Evolutionary conservation across 2,888 invertebrate genomes (phyloP), one percentile per base, ranked within the genome.

Genomic region (Meliscaeva auricollis): DNA sequence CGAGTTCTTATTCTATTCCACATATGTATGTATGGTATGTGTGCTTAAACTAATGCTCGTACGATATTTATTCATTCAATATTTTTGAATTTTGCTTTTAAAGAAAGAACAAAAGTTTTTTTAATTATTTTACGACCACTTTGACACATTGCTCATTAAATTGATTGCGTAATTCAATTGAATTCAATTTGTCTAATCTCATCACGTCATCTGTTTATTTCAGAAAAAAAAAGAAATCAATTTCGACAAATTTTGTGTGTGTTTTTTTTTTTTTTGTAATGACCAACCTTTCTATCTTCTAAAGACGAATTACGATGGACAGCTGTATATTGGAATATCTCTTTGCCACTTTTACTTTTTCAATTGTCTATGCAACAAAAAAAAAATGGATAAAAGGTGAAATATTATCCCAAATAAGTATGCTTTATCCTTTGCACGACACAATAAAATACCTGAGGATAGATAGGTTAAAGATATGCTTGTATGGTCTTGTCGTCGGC

Each of bases 161-260:
- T 75, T 82, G 52, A 73, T 58, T 26, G 48, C 32, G 32, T 30
- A 32, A 60, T 64, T 54, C 82, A 77, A 83, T 83, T 78, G 78
- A 73, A 73, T 62, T 69, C 73, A 83, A 83, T 78, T 78, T 78
- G 78, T 78, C 62, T 78, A 73, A 83, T 73, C 83, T 52, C 69
- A 41, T 64, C 83, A 69, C 62, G 73, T 78, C 77, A 83, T 83
- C 83, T 73, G 38, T 68, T 76, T 46, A 48, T 44, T 50, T 75
- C 11, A 8, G 8, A 54, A 30, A 11, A 52, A 22, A 26, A 26
- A 11, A 44, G n/a, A 54, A 69, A 68, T 74, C 13, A 38, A 54
- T 74, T 69, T 58, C 7, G 2, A 60, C 17, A 13, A 48, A 13
- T 48, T 20, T 20, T 56, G 6, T 56, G 17, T 35, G n/a, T n/a